Evolutionary conservation across 2,888 invertebrate genomes (phyloP).

Genomic region (Crocallis elinguaria): DNA sequence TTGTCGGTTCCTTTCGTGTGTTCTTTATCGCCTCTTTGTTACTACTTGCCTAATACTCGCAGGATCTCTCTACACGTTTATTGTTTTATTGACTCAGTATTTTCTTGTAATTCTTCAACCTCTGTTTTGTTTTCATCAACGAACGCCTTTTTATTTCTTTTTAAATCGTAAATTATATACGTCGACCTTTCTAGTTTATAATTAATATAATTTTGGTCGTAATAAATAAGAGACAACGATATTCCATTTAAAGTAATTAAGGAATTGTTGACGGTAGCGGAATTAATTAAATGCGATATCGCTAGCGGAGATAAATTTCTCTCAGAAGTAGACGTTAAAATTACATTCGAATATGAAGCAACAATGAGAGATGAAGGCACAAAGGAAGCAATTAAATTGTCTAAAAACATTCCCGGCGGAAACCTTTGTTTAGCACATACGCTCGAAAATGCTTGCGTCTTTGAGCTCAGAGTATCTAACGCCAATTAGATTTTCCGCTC

Average conservation of each 20-base stretch:
- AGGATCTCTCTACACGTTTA: constrained; percentile 3
- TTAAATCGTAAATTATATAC: not conserved
- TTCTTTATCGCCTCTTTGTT: constrained; percentile 36
- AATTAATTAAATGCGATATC: constrained; percentile 29
- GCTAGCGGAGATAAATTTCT: constrained; percentile 27
- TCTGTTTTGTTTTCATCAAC: not conserved
- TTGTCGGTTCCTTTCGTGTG: constrained; percentile 31
- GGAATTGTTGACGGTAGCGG: constrained; percentile 20
- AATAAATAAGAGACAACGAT: constrained; percentile 21
- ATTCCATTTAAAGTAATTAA: constrained; percentile 28
- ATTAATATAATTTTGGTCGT: constrained; percentile 9
- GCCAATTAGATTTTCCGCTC: constrained; percentile 70
- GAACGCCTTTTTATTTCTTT: not conserved
- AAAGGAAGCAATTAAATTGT: constrained; percentile 58
- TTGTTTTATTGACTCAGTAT: constrained; percentile 11
- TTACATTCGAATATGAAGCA: constrained; percentile 29
- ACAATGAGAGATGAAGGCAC: constrained; percentile 41
- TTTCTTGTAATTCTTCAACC: not conserved
- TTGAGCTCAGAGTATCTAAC: constrained; percentile 48
- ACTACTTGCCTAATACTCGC: constrained; percentile 25
- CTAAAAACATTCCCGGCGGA: constrained; percentile 50
- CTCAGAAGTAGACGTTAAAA: constrained; percentile 29
- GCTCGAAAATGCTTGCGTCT: constrained; percentile 44
- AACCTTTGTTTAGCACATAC: constrained; percentile 49
- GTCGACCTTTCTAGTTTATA: not conserved